Conservation (phyloP, 2,888 invertebrate species). For the Leptopilina drosophilae region DNA sequence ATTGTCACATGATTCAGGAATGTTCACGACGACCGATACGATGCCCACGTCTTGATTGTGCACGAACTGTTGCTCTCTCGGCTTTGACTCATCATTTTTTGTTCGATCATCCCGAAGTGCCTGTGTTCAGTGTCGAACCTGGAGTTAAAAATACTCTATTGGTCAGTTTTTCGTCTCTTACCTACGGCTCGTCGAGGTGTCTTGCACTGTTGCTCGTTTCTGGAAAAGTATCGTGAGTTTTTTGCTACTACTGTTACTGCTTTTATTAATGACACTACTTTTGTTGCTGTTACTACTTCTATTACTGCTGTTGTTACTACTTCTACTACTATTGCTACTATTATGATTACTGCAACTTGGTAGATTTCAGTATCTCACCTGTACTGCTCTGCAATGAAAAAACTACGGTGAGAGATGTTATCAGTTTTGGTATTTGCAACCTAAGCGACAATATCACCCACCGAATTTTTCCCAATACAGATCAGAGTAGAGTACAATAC, state of each 20-base stretch:
- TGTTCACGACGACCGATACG: conserved; percentile 75
- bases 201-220: conserved; percentile 72
- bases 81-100: conserved; percentile 79
- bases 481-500: neutral
- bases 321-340: too few relatives aligned
- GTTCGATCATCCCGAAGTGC: conserved; percentile 80
- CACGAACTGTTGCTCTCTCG: conserved; percentile 79
- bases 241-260: neutral
- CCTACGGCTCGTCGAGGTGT: conserved; percentile 69
- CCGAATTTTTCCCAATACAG: too few relatives aligned
- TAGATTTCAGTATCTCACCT: too few relatives aligned
- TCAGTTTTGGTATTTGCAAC: too few relatives aligned
- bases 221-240: conserved; percentile 72
- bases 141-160: conserved; percentile 70
- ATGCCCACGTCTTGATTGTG: conserved; percentile 79
- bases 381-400: too few relatives aligned
- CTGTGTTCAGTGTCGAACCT: conserved; percentile 71
- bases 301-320: too few relatives aligned
- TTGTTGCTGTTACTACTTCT: too few relatives aligned
- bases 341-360: too few relatives aligned
- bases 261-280: too few relatives aligned
- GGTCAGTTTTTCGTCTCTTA: conserved; percentile 67
- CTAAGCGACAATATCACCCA: too few relatives aligned
- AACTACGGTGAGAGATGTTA: too few relatives aligned
- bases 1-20: conserved; percentile 64